Base-by-base conservation (phyloP, 2,113 vertebrate genomes). In the Ceyx margarethae region DNA sequence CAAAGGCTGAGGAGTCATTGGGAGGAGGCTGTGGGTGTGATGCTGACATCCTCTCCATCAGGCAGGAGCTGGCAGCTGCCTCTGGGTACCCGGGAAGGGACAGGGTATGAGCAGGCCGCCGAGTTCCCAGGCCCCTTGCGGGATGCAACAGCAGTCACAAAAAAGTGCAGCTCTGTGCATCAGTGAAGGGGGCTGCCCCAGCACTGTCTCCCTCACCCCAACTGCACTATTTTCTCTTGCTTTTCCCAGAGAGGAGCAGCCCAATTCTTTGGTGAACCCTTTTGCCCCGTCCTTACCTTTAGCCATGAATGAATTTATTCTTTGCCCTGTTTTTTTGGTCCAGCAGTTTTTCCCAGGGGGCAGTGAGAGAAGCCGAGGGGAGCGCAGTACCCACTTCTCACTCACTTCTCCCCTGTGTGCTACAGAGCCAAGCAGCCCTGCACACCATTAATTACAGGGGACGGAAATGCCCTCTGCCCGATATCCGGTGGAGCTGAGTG, bases 251-350 rank as follows among this genome's bases (percentile, higher is more conserved):
- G 31, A 64, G 77, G 54, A 82, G 16, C 4, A 2, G 43, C 45
- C 51, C 15, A 11, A 12, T 81, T 83, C 72, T 89, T 87, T 50
- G 58, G 75, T 31, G 79, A 89, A 87, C 33, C 17, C 56, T 91
- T 87, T 65, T 46, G 72, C 82, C 79, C 85, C 61, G 72, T 77
- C 43, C 81, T 83, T 94, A 95, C 87, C 85, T 95, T 89, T 77
- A 85, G 79, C 50, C 37, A 56, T 83, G 90, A 95, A 91, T 82
- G 78, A 89, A 85, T 89, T 91, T 93, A 92, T 94, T 94, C 84
- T 93, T 94, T 79, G 81, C 58, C 31, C 48, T 9, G 8, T 42
- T 94, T 85, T 46, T 88, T 91, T 95, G 95, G 75, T 95, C 91
- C 85, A 95, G 90, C 14, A 2, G 85, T 95, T 95, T 58, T 96